Evolutionary conservation across 2,797 vertebrate species (phyloP).

Genomic region (Cyclopterus lumpus): DNA sequence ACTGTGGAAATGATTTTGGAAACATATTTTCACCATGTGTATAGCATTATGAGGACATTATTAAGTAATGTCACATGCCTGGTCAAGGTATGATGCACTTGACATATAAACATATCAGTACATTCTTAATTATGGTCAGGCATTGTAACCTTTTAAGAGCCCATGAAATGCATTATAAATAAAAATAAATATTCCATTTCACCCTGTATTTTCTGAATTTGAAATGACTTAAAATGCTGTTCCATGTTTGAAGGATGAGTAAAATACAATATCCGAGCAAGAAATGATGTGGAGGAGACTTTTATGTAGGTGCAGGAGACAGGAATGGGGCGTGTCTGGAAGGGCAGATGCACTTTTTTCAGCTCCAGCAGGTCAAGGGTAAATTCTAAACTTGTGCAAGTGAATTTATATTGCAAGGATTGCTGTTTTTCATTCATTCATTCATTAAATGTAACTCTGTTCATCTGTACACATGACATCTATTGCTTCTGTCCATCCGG

Average conservation of each 20-base stretch:
- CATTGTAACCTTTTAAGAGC: conserved; percentile 34
- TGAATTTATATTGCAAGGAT: background rate
- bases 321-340: no score
- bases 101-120: conserved; percentile 31
- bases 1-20: conserved; percentile 8
- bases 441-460: no score
- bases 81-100: conserved; percentile 5
- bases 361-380: conserved; percentile 16
- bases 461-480: no score
- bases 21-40: background rate
- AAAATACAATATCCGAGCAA: no score
- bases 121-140: conserved; percentile 18
- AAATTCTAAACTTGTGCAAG: conserved; percentile 14
- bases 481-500: no score
- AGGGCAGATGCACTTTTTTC: conserved; percentile 12
- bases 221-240: conserved; percentile 39
- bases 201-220: conserved; percentile 15
- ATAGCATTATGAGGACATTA: conserved; percentile 20
- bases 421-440: no score
- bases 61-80: conserved; percentile 27
- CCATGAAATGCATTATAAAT: conserved; percentile 43
- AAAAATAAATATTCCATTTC: no score
- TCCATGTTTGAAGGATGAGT: conserved; percentile 8
- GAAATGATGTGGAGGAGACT: no score
- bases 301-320: background rate